Evolutionary conservation across 2,888 invertebrate genomes (phyloP).

Genomic region (Mamestra brassicae): DNA sequence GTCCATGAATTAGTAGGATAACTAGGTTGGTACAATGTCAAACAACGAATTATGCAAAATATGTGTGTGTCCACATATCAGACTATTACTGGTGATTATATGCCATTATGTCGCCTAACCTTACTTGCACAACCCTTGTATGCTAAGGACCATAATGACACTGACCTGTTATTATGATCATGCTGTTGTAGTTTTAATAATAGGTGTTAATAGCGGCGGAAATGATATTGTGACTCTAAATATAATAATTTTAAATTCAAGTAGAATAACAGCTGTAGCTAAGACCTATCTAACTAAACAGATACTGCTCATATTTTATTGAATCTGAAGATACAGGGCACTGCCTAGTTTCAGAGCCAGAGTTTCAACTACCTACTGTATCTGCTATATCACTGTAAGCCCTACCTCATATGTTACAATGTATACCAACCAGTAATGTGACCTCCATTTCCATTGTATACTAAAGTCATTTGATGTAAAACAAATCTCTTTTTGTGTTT

Average conservation of each 20-base stretch:
- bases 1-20: constrained; percentile 36
- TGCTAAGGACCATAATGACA: constrained; percentile 60
- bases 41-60: constrained; percentile 69
- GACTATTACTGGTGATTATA: constrained; percentile 66
- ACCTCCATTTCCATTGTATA: no score
- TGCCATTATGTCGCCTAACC: constrained; percentile 69
- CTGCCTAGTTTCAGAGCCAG: no score
- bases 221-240: constrained; percentile 34
- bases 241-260: not conserved
- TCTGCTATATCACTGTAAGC: no score
- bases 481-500: no score
- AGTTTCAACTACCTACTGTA: no score
- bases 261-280: not conserved
- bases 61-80: constrained; percentile 64
- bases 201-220: constrained; percentile 22
- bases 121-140: constrained; percentile 67
- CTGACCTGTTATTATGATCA: constrained; percentile 61
- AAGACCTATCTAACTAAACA: not conserved
- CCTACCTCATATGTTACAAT: no score
- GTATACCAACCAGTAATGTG: no score
- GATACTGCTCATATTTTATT: not conserved
- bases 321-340: no score
- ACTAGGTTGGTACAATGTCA: constrained; percentile 58
- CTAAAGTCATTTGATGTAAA: no score
- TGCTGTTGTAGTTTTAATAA: constrained; percentile 43